Evolutionary conservation across 2,888 invertebrate species (phyloP).

Genomic region (Tipula lateralis): DNA sequence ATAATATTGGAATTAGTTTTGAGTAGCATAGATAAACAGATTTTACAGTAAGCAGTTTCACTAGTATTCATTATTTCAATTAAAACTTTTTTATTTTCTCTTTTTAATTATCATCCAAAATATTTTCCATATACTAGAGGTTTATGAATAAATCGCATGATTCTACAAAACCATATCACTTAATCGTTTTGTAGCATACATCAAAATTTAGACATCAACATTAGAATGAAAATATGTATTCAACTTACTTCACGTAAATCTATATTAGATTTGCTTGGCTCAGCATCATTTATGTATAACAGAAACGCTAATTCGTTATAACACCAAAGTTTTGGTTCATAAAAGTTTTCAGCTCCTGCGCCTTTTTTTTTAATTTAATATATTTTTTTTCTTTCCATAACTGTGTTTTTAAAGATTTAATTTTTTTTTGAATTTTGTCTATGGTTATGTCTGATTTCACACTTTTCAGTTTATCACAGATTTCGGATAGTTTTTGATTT

Average conservation of each 20-base stretch:
- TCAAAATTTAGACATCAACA: no score
- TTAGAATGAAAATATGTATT: not conserved
- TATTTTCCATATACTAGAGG: not conserved
- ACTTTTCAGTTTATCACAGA: not conserved
- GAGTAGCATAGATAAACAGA: not conserved
- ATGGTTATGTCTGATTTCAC: not conserved
- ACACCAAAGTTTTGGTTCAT: slow-evolving; percentile 12
- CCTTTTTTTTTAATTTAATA: not conserved
- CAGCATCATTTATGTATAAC: not conserved
- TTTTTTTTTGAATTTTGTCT: not conserved
- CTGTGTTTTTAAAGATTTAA: not conserved
- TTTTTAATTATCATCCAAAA: no score
- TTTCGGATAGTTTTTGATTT: not conserved
- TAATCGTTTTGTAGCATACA: not conserved
- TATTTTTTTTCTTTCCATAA: not conserved
- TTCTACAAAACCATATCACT: not conserved
- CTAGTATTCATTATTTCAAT: no score
- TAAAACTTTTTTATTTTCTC: no score
- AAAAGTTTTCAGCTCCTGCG: not conserved
- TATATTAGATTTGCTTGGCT: not conserved
- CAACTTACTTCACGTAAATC: not conserved
- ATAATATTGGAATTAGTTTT: not conserved
- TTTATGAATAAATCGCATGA: not conserved
- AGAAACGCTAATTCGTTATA: not conserved
- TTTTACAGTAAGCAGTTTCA: no score